These are phyloP conservation scores for Grapholita molesta DNA, from an alignment of 1,140 invertebrate genomes.

Conservation along the genomic window DNA sequence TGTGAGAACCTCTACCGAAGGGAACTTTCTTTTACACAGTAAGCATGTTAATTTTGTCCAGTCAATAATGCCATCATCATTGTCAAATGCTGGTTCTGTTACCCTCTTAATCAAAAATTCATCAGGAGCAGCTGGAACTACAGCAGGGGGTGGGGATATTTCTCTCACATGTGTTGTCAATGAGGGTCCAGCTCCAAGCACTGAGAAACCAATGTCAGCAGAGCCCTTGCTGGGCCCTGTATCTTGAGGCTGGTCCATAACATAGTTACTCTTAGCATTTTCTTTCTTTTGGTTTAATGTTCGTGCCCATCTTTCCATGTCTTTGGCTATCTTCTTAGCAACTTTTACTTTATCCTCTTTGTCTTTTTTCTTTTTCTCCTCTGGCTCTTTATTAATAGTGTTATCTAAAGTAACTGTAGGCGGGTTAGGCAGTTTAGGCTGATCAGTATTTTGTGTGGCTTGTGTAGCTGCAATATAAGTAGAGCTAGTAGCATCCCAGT, in stretches of 20 bases:
- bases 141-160: constrained; percentile 51
- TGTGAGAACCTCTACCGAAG: constrained; percentile 90
- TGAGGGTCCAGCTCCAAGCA: constrained; percentile 84
- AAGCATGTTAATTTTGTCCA: constrained; percentile 95
- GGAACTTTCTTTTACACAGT: constrained; percentile 96
- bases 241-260: constrained; percentile 75
- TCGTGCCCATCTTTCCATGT: constrained; percentile 98
- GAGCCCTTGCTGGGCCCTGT: constrained; percentile 81
- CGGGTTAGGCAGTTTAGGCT: constrained; percentile 49
- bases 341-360: constrained; percentile 97
- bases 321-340: constrained; percentile 98
- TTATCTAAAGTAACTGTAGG: constrained; percentile 44
- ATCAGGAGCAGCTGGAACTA: constrained; percentile 59
- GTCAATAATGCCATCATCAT: constrained; percentile 85
- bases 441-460: constrained; percentile 68
- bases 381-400: constrained; percentile 54
- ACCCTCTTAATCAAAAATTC: constrained; percentile 77
- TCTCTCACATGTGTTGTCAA: constrained; percentile 64
- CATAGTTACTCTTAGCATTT: constrained; percentile 83
- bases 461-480: constrained; percentile 89
- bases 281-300: constrained; percentile 98
- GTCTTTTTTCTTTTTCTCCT: constrained; percentile 79
- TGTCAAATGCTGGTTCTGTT: constrained; percentile 26
- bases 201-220: constrained; percentile 94
- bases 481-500: constrained; percentile 92